Base-by-base conservation (phyloP, 2,888 invertebrate species). In the Rotaria magnacalcarata region DNA sequence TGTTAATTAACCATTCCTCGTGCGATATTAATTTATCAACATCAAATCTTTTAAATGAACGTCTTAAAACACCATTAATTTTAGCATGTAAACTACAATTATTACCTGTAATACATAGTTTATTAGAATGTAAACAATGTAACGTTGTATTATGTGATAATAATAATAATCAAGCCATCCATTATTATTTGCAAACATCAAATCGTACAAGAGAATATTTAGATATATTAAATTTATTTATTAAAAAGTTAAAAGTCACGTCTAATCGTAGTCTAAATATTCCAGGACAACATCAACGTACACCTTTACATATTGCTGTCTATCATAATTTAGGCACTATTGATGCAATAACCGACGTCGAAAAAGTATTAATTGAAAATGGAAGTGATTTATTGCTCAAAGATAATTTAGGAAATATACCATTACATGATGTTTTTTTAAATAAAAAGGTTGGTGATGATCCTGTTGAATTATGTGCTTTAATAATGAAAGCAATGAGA, bases 391-490 rank as follows among this genome's bases (percentile, higher is more conserved):
- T 80, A n/a, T 11, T 43, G 43, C 2, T n/a, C 0, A 24, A 43
- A 47, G 80, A 80, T 80, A 24, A 80, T 80, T 14, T 47, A n/a
- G 80, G 80, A n/a, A 80, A 80, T 47, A 80, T 80, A 24, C 80
- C 80, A 80, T 80, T 80, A 11, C 80, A 80, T 47, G 47, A 80
- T 80, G 80, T 80, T 10, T 80, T 80, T 47, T 10, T n/a, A 47
- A 80, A 80, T 24, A 80, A 43, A 47, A 47, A 80, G 7, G n/a
- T 43, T 24, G 24, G 47, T n/a, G 47, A 80, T 47, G 80, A 80
- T 80, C 80, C 80, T 43, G 80, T 80, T n/a, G 80, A 80, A 80
- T 47, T 80, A 80, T 80, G 80, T 47, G 47, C 47, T 43, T n/a
- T 80, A 43, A 21, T 80, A 14, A 24, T 80, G 11, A 80, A 80